phyloP scores from a whole-genome alignment of 1,140 invertebrate species.

The Penaeus japonicus region DNA sequence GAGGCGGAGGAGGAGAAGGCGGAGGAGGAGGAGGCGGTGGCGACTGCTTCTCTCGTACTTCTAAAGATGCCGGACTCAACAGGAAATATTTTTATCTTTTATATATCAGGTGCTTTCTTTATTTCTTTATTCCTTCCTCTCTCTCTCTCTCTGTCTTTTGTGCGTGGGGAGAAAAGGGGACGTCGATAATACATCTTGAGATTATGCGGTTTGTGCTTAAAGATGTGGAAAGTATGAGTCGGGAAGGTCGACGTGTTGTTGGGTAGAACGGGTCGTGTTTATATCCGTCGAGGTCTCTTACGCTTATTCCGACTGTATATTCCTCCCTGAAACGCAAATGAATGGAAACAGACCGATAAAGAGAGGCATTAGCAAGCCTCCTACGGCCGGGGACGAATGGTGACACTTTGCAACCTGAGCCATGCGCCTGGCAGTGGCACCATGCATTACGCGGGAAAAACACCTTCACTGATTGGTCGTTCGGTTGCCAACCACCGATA shows the following conservation, averaged over 20 bases:
- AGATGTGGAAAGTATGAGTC: background rate
- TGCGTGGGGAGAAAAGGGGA: background rate
- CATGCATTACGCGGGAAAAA: conserved; percentile 41
- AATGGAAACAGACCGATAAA: background rate
- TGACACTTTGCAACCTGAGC: background rate
- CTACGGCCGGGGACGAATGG: background rate
- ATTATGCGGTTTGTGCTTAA: no score
- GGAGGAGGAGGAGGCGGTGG: no score
- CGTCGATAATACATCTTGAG: background rate
- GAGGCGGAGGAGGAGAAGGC: no score
- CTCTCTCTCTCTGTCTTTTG: background rate
- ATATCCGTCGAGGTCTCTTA: no score
- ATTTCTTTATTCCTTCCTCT: background rate
- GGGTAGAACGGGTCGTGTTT: no score
- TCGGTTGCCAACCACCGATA: conserved; percentile 16
- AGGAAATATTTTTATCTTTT: background rate
- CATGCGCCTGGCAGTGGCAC: conserved; percentile 32
- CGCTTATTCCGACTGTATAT: no score
- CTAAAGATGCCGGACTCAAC: no score
- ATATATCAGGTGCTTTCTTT: background rate
- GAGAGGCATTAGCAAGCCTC: background rate
- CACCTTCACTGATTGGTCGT: conserved; percentile 21
- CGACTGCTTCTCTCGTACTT: no score
- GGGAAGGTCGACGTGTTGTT: no score
- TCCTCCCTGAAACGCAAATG: background rate